Percentiles rank a stretch among this genome's conserved stretches.
These are phyloP conservation scores for Pomacea maculata DNA, from an alignment of 1,140 invertebrate genomes.

Conservation along the genomic window DNA sequence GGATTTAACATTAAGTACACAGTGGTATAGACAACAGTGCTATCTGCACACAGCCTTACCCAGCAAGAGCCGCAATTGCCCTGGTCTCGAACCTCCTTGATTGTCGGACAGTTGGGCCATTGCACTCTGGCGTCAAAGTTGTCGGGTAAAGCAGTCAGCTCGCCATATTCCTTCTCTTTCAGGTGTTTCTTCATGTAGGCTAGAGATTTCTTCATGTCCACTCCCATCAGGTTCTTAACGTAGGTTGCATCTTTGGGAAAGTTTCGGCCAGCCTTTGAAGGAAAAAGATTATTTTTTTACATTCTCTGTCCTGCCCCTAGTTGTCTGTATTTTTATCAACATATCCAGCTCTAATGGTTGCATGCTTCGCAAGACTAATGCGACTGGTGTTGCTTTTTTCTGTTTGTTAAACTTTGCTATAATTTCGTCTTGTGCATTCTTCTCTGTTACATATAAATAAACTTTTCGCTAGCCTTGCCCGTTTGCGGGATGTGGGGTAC, in stretches of 20 bases:
- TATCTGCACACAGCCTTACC: conserved; percentile 46
- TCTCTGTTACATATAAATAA: too few relatives aligned
- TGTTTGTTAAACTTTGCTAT: too few relatives aligned
- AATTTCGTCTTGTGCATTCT: too few relatives aligned
- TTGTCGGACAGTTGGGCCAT: conserved; percentile 76
- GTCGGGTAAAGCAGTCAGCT: conserved; percentile 35
- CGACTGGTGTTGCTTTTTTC: too few relatives aligned
- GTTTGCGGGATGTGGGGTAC: too few relatives aligned
- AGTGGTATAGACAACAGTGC: not conserved
- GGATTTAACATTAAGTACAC: too few relatives aligned
- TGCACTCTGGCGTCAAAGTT: conserved; percentile 50
- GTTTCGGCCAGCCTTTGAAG: conserved; percentile 41
- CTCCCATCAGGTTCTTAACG: conserved; percentile 15
- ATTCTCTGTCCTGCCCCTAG: too few relatives aligned
- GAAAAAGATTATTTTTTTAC: not conserved
- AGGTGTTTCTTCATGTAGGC: not conserved
- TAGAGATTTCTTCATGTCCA: conserved; percentile 12
- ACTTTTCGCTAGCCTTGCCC: too few relatives aligned
- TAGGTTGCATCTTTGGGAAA: conserved; percentile 22
- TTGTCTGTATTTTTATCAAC: too few relatives aligned
- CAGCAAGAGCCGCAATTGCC: conserved; percentile 69
- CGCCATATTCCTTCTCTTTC: not conserved
- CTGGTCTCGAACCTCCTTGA: conserved; percentile 67
- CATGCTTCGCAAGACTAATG: too few relatives aligned
- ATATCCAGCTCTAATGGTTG: too few relatives aligned